Evolutionary conservation across 2,113 vertebrate genomes (phyloP).

Genomic region (Toxotes chatareus): DNA sequence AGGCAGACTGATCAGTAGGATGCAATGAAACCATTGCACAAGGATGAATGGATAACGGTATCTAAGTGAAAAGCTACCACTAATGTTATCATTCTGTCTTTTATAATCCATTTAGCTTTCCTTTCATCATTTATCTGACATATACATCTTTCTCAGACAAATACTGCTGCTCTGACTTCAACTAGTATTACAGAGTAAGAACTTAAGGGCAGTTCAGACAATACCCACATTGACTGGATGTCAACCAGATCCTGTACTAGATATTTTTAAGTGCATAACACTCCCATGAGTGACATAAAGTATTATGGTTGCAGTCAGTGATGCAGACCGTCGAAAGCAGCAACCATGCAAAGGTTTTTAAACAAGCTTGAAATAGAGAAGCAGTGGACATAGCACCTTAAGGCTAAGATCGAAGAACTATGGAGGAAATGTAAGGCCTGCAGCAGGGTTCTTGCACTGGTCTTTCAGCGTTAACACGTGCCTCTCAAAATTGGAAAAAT

Average conservation of each 20-base stretch:
- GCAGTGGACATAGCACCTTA: neutral
- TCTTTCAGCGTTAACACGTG: neutral
- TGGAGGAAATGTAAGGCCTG: neutral
- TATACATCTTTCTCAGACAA: neutral
- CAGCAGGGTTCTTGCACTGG: neutral
- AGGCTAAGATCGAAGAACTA: neutral
- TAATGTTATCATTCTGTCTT: neutral
- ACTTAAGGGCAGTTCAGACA: neutral
- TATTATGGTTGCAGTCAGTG: conserved; percentile 18
- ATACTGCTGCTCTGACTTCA: neutral
- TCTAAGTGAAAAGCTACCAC: neutral
- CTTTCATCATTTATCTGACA: conserved; percentile 13
- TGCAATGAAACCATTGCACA: neutral
- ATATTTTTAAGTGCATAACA: conserved; percentile 9
- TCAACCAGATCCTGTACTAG: conserved; percentile 1
- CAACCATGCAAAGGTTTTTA: conserved; percentile 13
- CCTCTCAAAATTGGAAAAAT: conserved; percentile 1
- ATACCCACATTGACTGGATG: neutral
- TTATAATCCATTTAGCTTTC: neutral
- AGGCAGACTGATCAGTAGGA: conserved; percentile 19
- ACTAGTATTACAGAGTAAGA: conserved; percentile 9
- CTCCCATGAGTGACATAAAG: conserved; percentile 11
- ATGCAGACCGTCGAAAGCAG: conserved; percentile 25
- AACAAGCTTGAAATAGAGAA: conserved; percentile 11
- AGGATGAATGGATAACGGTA: neutral